Conservation (phyloP, 2,888 invertebrate genomes). For the Dasypolia templi region DNA sequence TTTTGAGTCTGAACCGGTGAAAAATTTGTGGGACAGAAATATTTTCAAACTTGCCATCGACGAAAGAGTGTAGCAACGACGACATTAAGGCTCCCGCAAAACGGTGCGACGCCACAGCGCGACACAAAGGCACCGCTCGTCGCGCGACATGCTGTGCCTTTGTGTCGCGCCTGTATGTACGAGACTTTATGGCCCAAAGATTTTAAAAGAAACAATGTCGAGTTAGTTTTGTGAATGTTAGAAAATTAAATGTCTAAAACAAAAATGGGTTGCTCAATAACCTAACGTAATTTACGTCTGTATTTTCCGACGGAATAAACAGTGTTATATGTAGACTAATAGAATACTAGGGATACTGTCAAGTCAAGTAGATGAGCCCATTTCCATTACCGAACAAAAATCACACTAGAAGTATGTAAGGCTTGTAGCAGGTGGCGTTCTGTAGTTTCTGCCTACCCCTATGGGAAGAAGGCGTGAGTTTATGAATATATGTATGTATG, state of each 20-base stretch:
- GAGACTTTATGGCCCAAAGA: background rate
- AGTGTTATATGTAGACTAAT: background rate
- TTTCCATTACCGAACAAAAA: background rate
- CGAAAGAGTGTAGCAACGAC: background rate
- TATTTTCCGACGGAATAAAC: too few relatives aligned
- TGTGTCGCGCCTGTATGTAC: too few relatives aligned
- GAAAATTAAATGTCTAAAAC: background rate
- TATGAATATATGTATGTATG: background rate
- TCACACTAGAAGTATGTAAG: background rate
- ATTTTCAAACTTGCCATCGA: background rate
- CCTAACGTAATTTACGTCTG: too few relatives aligned
- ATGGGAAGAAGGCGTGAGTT: background rate
- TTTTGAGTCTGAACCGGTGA: constrained; percentile 20
- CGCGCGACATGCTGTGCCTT: too few relatives aligned
- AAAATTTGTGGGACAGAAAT: constrained; percentile 12
- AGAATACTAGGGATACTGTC: background rate
- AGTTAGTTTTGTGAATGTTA: background rate
- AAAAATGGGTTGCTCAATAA: background rate
- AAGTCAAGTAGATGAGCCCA: background rate
- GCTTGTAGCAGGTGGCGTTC: background rate
- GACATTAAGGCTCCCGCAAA: too few relatives aligned
- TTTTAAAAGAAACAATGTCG: background rate
- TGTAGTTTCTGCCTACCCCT: background rate
- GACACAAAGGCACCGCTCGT: too few relatives aligned
- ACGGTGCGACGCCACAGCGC: too few relatives aligned